Evolutionary conservation across 2,797 vertebrate genomes (phyloP), one percentile per base, ranked within the genome.

Genomic region (Sebastes diploproa): DNA sequence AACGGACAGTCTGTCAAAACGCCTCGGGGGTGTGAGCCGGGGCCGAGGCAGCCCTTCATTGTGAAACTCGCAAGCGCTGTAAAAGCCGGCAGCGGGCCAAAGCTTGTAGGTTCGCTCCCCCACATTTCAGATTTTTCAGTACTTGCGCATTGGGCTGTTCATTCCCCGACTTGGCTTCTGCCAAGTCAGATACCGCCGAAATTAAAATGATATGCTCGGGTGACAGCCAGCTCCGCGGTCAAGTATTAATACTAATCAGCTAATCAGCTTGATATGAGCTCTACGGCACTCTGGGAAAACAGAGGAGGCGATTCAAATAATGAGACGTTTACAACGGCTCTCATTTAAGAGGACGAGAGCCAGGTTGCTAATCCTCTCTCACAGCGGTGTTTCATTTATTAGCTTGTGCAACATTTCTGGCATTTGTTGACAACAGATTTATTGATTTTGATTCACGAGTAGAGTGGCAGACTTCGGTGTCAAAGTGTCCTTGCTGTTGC

Each of bases 121-220:
- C 79, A 80, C 80, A 55, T 86, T 87, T 88, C 66, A 84, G 64
- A 89, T 84, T 75, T 90, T 89, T 82, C 80, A 74, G 63, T 60
- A 16, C 77, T 80, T 74, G 74, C 80, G 64, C 81, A 69, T 61
- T 86, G 73, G 72, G 71, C 75, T 82, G 75, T 82, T 84, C 62
- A 91, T 72, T 91, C 66, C 66, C 62, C 52, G n/a, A 54, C 72
- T 76, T 75, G 76, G 83, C 84, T 87, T 89, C 86, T 91, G 93
- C 91, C 94, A 95, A 95, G 88, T 92, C 92, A 89, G 85, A 84
- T 86, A 59, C 78, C 58, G 79, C 59, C 4, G 42, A 82, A 93
- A 94, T 94, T 93, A 90, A 92, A 92, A 86, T 66, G 88, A 90
- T 87, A 86, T 91, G 91, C 86, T 90, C 80, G 68, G 75, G 54